These are phyloP conservation scores for Ctenodactylus gundi DNA, from an alignment of 2,113 vertebrate species.

Conservation along the genomic window DNA sequence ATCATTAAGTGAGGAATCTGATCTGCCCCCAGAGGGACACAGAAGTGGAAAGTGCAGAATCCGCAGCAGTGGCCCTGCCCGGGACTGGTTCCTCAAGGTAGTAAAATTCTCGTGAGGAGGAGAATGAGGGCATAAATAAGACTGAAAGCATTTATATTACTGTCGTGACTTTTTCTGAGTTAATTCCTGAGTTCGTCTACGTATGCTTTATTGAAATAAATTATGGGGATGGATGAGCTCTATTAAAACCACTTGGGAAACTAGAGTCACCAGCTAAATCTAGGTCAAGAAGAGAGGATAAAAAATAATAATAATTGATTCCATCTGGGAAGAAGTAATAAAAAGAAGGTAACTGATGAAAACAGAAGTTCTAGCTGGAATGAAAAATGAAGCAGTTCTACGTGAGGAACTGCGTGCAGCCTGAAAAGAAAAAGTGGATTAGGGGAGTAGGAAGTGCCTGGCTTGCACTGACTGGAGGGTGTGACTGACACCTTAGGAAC, in stretches of 20 bases:
- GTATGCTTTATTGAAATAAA: constrained; percentile 44
- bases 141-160: neutral
- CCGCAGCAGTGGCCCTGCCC: neutral
- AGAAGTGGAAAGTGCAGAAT: neutral
- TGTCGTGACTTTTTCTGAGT: constrained; percentile 21
- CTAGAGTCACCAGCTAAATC: neutral
- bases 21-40: neutral
- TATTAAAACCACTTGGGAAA: neutral
- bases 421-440: neutral
- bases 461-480: too few relatives aligned
- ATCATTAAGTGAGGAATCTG: constrained; percentile 49
- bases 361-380: neutral
- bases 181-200: neutral
- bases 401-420: neutral
- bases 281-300: constrained; percentile 16
- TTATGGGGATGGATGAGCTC: neutral
- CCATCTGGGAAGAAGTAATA: neutral
- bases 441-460: neutral
- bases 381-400: neutral
- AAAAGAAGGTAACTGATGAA: neutral
- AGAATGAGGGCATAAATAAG: neutral
- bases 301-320: neutral
- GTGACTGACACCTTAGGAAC: neutral
- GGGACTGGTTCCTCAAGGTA: neutral
- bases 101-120: neutral